A percentile compares a stretch with the other conserved stretches of the same genome.
phyloP scores from a whole-genome alignment of 2,888 invertebrate species.

The Spodoptera littoralis region DNA sequence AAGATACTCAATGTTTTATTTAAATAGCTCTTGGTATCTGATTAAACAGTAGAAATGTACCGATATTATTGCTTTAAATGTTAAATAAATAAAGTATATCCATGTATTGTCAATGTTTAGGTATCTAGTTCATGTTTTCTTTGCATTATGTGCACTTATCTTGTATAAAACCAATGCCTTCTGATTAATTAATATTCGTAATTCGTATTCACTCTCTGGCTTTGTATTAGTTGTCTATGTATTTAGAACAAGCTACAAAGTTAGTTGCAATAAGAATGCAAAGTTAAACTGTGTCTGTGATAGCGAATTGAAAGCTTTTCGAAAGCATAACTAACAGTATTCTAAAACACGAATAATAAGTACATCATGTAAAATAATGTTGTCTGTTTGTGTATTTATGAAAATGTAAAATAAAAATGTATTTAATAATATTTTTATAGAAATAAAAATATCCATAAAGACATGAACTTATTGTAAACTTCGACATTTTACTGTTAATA shows the following conservation, averaged over 20 bases:
- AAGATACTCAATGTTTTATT: slow-evolving; percentile 36
- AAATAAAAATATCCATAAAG: slow-evolving; percentile 49
- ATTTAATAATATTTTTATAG: slow-evolving; percentile 65
- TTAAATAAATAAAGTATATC: slow-evolving; percentile 15
- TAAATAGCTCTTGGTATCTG: slow-evolving; percentile 20
- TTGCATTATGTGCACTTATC: slow-evolving; percentile 21
- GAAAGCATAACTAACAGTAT: slow-evolving; percentile 79
- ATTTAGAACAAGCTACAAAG: slow-evolving; percentile 31
- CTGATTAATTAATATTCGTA: slow-evolving; percentile 12
- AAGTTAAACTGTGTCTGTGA: slow-evolving; percentile 77
- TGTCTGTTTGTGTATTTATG: slow-evolving; percentile 60
- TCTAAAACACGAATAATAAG: slow-evolving; percentile 73
- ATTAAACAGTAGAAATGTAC: slow-evolving; percentile 32
- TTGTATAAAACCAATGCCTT: slow-evolving; percentile 24
- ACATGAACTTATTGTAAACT: slow-evolving; percentile 41
- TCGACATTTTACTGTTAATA: slow-evolving; percentile 46
- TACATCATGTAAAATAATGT: slow-evolving; percentile 61
- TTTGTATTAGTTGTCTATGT: slow-evolving; percentile 33
- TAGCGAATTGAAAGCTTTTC: slow-evolving; percentile 82
- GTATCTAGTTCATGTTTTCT: slow-evolving; percentile 19
- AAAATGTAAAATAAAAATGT: slow-evolving; percentile 67
- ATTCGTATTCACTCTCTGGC: slow-evolving; percentile 38
- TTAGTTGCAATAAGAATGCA: slow-evolving; percentile 51
- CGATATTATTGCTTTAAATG: slow-evolving; percentile 38
- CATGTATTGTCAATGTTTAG: slow-evolving; percentile 28